These are phyloP conservation scores for Agraylea sexmaculata DNA, from an alignment of 1,140 invertebrate species.

Conservation along the genomic window DNA sequence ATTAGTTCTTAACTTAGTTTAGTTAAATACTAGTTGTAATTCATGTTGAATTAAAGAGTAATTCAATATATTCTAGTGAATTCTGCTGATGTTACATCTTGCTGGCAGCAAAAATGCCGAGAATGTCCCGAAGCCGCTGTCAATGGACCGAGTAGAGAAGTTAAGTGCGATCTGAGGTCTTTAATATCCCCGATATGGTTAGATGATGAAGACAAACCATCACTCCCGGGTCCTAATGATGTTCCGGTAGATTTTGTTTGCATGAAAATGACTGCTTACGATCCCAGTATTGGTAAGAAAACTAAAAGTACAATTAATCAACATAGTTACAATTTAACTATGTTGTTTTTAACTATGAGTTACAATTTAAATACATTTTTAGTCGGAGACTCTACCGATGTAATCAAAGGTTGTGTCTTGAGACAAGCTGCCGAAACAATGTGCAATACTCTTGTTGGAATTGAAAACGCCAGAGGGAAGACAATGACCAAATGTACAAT, in stretches of 20 bases:
- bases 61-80: too few species aligned
- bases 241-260: slow-evolving; percentile 11
- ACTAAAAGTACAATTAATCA: too few species aligned
- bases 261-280: slow-evolving; percentile 14
- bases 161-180: slow-evolving; percentile 6
- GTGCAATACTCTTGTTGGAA: slow-evolving; percentile 29
- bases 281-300: slow-evolving; percentile 11
- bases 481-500: slow-evolving; percentile 33
- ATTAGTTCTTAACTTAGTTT: too few species aligned
- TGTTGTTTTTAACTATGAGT: too few species aligned
- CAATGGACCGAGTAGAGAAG: not conserved
- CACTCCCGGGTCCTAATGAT: not conserved
- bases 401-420: slow-evolving; percentile 32
- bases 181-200: slow-evolving; percentile 10
- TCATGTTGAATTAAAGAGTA: too few species aligned
- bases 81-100: too few species aligned
- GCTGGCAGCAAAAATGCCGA: slow-evolving; percentile 11
- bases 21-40: too few species aligned
- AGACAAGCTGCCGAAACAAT: slow-evolving; percentile 30
- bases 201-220: not conserved
- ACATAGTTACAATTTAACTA: too few species aligned
- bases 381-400: slow-evolving; percentile 37
- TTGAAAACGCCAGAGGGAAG: slow-evolving; percentile 32
- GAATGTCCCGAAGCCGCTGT: slow-evolving; percentile 7
- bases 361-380: too few species aligned